A percentile compares a stretch with the other conserved stretches of the same genome.
phyloP scores from a whole-genome alignment of 2,113 vertebrate species.

The Tenebrosternarchus preto region DNA sequence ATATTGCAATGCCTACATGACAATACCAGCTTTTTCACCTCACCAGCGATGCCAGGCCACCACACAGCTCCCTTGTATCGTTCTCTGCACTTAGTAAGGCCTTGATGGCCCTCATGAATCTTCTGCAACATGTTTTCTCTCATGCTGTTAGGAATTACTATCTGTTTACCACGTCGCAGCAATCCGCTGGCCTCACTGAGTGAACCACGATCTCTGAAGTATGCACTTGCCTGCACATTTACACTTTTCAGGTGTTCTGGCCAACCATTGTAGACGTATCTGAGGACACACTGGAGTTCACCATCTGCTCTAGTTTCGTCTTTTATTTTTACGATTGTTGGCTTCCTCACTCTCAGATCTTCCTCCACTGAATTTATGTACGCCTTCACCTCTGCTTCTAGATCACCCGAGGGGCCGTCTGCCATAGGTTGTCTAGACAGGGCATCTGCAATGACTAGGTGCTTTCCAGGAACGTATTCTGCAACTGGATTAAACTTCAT shows the following conservation, averaged over 20 bases:
- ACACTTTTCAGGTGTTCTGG: slow-evolving; percentile 12
- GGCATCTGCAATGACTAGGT: not conserved
- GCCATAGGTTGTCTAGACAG: slow-evolving; percentile 1
- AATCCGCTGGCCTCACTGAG: not conserved
- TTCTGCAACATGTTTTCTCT: not conserved
- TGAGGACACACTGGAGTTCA: slow-evolving; percentile 3
- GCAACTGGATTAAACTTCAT: slow-evolving; percentile 35
- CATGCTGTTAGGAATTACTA: slow-evolving; percentile 9
- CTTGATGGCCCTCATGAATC: no score
- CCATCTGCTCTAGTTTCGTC: slow-evolving; percentile 4
- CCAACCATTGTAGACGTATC: slow-evolving; percentile 11
- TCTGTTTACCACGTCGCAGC: slow-evolving; percentile 16
- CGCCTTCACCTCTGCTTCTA: slow-evolving; percentile 21
- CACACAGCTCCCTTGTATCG: no score
- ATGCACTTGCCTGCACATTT: no score
- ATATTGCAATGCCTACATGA: no score
- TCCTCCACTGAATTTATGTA: slow-evolving; percentile 16
- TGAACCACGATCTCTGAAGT: no score
- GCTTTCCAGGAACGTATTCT: no score
- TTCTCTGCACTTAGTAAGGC: no score
- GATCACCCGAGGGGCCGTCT: not conserved
- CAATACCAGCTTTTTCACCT: no score
- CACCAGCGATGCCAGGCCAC: no score
- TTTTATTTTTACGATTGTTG: slow-evolving; percentile 15
- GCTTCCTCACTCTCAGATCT: slow-evolving; percentile 7